phyloP scores from a whole-genome alignment of 1,140 invertebrate species.

The Drosophila obscura region DNA sequence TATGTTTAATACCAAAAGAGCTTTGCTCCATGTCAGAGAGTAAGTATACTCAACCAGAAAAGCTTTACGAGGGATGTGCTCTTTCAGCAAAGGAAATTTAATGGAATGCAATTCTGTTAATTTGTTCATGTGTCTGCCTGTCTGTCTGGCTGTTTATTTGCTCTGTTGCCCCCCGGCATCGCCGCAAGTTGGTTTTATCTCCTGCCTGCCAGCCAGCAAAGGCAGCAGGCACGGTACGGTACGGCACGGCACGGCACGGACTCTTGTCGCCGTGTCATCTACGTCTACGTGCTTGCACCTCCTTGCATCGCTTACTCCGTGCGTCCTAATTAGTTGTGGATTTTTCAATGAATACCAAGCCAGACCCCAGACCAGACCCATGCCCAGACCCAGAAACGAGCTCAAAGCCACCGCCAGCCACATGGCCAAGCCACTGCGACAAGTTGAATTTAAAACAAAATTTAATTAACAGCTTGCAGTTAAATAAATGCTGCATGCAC shows the following conservation, averaged over 20 bases:
- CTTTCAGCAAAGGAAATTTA: slow-evolving; percentile 23
- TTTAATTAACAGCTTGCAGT: slow-evolving; percentile 74
- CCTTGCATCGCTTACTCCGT: slow-evolving; percentile 26
- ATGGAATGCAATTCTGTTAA: slow-evolving; percentile 30
- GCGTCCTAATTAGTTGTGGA: slow-evolving; percentile 75
- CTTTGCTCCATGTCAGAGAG: too few species aligned
- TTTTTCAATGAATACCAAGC: slow-evolving; percentile 68
- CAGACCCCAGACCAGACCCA: slow-evolving; percentile 12
- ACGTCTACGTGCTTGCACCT: slow-evolving; percentile 25
- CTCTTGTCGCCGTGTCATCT: slow-evolving; percentile 6
- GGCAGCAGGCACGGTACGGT: background rate
- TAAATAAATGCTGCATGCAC: slow-evolving; percentile 56
- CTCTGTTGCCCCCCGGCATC: slow-evolving; percentile 10
- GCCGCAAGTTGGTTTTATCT: slow-evolving; percentile 37
- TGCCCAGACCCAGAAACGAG: slow-evolving; percentile 4
- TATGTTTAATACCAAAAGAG: too few species aligned
- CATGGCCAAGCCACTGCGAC: slow-evolving; percentile 46
- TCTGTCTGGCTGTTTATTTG: slow-evolving; percentile 52
- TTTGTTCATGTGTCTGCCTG: slow-evolving; percentile 35
- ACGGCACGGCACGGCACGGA: background rate
- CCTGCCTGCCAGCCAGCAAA: slow-evolving; percentile 2
- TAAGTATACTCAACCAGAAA: background rate
- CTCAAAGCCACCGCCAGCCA: slow-evolving; percentile 9
- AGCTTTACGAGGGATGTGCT: background rate
- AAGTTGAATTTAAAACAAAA: slow-evolving; percentile 71